Conservation (phyloP, 2,113 vertebrate species). For the Nannospalax galili region DNA sequence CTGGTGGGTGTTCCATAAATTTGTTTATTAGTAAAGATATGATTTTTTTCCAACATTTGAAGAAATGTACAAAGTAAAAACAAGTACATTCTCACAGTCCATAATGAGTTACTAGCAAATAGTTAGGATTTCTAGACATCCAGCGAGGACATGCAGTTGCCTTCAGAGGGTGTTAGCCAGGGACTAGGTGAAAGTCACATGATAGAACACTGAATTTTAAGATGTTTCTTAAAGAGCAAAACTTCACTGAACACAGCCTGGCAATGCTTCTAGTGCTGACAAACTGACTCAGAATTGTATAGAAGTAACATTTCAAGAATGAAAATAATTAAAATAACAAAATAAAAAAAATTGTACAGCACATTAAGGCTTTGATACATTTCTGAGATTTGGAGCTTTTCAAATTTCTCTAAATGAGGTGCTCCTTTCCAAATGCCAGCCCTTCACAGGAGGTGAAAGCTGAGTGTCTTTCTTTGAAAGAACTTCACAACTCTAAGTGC, state of each 20-base stretch:
- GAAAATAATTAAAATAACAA: not conserved
- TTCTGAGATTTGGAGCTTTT: conserved; percentile 33
- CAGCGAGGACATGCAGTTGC: too few relatives aligned
- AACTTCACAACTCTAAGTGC: not conserved
- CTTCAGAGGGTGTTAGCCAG: too few relatives aligned
- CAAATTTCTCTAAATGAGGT: conserved; percentile 25
- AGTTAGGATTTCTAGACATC: not conserved
- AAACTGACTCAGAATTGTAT: conserved; percentile 21
- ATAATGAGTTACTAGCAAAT: conserved; percentile 3
- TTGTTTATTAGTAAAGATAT: not conserved
- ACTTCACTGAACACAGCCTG: too few relatives aligned
- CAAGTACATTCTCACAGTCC: not conserved
- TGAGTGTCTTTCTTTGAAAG: not conserved
- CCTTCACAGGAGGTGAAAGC: not conserved
- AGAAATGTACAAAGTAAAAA: not conserved
- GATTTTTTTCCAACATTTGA: conserved; percentile 9
- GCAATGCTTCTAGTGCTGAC: too few relatives aligned
- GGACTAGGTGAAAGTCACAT: not conserved
- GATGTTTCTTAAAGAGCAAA: too few relatives aligned
- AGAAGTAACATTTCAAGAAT: conserved; percentile 63
- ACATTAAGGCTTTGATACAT: conserved; percentile 47
- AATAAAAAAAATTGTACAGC: not conserved
- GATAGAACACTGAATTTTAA: too few relatives aligned
- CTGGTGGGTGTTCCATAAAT: not conserved
- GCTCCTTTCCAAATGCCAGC: conserved; percentile 30